phyloP scores from a whole-genome alignment of 2,797 vertebrate genomes.

The Semaprochilodus insignis region DNA sequence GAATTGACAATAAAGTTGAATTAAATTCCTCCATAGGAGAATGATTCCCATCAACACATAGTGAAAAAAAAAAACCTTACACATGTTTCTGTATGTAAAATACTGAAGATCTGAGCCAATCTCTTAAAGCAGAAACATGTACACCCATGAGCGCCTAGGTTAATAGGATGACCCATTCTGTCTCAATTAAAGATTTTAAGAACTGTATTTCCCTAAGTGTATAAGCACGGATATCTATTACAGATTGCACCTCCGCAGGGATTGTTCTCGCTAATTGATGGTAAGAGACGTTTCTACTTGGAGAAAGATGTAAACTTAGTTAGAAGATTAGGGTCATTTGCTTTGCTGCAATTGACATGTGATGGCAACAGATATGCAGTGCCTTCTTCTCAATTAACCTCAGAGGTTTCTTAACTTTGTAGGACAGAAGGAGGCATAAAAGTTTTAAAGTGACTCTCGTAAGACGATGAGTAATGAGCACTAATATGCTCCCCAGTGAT shows the following conservation, averaged over 20 bases:
- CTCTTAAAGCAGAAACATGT: conserved; percentile 75
- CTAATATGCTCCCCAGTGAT: conserved; percentile 36
- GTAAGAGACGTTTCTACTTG: conserved; percentile 64
- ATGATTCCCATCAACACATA: not conserved
- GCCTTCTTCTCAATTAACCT: conserved; percentile 56
- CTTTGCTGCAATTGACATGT: conserved; percentile 59
- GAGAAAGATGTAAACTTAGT: conserved; percentile 62
- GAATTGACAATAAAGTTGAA: too few species aligned
- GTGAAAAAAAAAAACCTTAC: not conserved
- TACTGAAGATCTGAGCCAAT: conserved; percentile 76
- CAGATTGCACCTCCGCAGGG: conserved; percentile 75
- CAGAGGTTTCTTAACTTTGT: conserved; percentile 44
- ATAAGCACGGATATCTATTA: conserved; percentile 77
- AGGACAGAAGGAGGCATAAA: conserved; percentile 30
- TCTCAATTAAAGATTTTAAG: conserved; percentile 83
- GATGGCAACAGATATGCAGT: conserved; percentile 54
- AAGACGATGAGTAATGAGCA: conserved; percentile 48
- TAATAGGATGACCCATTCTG: conserved; percentile 84
- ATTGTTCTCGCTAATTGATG: conserved; percentile 78
- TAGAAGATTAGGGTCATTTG: conserved; percentile 53
- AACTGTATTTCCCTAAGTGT: conserved; percentile 66
- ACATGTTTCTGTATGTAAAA: conserved; percentile 58
- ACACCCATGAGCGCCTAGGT: conserved; percentile 78
- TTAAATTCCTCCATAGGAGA: not conserved
- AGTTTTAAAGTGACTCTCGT: conserved; percentile 38